Evolutionary conservation across 1,140 invertebrate genomes (phyloP).

Genomic region (Euglossa dilemma): DNA sequence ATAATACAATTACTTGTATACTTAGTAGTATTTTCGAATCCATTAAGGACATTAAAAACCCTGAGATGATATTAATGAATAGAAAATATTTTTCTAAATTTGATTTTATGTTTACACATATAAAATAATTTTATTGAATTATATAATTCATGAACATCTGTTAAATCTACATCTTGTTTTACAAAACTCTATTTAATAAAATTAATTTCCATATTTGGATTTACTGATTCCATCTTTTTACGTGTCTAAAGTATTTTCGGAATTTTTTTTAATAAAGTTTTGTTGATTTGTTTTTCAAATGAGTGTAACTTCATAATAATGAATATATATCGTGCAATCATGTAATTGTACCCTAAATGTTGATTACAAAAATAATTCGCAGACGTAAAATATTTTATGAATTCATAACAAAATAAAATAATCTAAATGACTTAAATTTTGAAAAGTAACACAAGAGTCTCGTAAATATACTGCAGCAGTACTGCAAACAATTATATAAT

Average conservation of each 20-base stretch:
- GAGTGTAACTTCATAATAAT: background rate
- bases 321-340: background rate
- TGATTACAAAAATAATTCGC: constrained; percentile 35
- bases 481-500: background rate
- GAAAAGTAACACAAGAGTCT: background rate
- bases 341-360: constrained; percentile 38
- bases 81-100: constrained; percentile 46
- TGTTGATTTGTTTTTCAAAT: background rate
- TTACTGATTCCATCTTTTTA: constrained; percentile 8
- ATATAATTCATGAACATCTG: background rate
- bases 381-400: background rate
- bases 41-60: background rate
- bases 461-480: background rate
- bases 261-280: background rate
- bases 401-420: background rate
- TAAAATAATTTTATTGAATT: constrained; percentile 23
- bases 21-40: constrained; percentile 5
- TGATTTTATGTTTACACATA: constrained; percentile 19
- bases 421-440: background rate
- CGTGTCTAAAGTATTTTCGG: constrained; percentile 2
- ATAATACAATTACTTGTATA: constrained; percentile 7
- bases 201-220: constrained; percentile 11
- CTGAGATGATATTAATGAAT: background rate
- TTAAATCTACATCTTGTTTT: constrained; percentile 9
- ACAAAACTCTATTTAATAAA: constrained; percentile 34